Conservation (phyloP, 1,140 invertebrate species). For the Rhizoglyphus robini region DNA sequence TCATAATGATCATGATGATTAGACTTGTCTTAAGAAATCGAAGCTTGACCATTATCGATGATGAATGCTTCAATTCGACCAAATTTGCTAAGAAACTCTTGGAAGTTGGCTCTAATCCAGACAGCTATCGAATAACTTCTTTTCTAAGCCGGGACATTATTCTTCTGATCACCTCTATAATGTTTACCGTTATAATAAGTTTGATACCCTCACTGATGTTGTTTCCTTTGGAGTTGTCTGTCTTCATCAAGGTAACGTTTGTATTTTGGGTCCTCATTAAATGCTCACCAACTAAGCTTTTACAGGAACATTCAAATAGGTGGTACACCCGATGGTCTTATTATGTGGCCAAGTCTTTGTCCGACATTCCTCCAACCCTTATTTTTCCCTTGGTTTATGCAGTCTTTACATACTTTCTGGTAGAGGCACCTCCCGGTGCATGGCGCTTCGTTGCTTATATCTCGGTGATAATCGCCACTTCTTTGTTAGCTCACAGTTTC, state of each 20-base stretch:
- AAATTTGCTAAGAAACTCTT: not conserved
- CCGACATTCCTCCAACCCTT: conserved; percentile 83
- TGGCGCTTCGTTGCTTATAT: conserved; percentile 74
- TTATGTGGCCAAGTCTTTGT: conserved; percentile 85
- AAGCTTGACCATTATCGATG: not conserved
- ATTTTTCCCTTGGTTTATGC: conserved; percentile 78
- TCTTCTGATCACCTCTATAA: conserved; percentile 19
- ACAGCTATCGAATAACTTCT: not conserved
- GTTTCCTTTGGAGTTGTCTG: conserved; percentile 20
- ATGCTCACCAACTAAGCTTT: too few species aligned
- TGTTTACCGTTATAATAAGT: conserved; percentile 20
- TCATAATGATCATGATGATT: conserved; percentile 17
- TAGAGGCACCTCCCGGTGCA: conserved; percentile 72
- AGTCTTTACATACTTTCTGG: conserved; percentile 87
- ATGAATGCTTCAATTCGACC: conserved; percentile 6
- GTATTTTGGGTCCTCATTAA: not conserved
- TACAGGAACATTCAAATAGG: conserved; percentile 82
- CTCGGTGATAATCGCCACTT: conserved; percentile 68
- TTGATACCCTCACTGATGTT: conserved; percentile 22
- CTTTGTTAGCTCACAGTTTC: conserved; percentile 77
- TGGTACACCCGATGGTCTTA: conserved; percentile 95
- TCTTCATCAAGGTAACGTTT: conserved; percentile 20
- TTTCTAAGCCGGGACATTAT: conserved; percentile 18
- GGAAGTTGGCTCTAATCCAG: not conserved
- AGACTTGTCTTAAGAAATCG: conserved; percentile 11